Evolutionary conservation across 2,797 vertebrate species (phyloP), one percentile per base, ranked within the genome.

Genomic region (Trachurus trachurus): DNA sequence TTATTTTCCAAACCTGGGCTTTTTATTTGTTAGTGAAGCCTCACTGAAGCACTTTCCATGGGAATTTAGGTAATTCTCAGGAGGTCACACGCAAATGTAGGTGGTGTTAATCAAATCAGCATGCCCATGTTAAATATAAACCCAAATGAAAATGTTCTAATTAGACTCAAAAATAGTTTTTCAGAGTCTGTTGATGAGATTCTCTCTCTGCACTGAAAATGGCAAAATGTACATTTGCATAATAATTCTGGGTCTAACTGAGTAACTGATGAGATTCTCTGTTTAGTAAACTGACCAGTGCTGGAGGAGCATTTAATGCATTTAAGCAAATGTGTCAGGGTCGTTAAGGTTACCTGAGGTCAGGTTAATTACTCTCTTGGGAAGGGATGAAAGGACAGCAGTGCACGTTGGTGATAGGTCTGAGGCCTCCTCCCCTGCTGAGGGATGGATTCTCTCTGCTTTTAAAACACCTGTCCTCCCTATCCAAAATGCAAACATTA

Each of bases 21-120:
- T 52, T 29, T 22, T 29, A 0, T 31, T 66, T 29, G 44, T 52
- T 56, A 66, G 63, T 15, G 9, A 58, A 70, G 22, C 26, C 8
- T 63, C 1, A 0, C n/a, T n/a, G 9, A 57, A 54, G 16, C 17
- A 9, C 34, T 64, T 64, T 61, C 50, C 47, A 68, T 29, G 42
- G 66, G 15, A 22, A 72, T 37, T 49, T 61, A 74, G 58, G 52
- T 52, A 11, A 69, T 76, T 78, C 70, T 53, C 74, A 31, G 5
- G 34, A 66, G 71, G 67, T 64, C 56, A 58, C 21, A 52, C 76
- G 58, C 57, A 58, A 58, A 66, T 59, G 45, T 67, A 74, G 70
- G 78, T 42, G 71, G 54, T 68, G 73, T 62, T 67, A 66, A 81
- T 82, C 58, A 74, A 75, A 71, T 79, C 64, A 60, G 50, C 53